Evolutionary conservation across 2,888 invertebrate species (phyloP), one percentile per base, ranked within the genome.

Genomic region (Hirtodrosophila duncani): DNA sequence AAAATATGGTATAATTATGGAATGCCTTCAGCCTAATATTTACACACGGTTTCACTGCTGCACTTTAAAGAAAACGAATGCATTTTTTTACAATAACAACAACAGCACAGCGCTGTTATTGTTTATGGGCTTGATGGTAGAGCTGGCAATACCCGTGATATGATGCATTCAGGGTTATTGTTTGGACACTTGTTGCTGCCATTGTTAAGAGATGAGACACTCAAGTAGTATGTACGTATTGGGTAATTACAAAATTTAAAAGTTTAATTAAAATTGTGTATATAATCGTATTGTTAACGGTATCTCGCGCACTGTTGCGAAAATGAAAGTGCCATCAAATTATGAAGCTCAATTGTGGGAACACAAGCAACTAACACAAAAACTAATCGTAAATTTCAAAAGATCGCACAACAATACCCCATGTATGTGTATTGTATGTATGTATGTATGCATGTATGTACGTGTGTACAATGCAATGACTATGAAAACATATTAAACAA

Each of bases 1-100:
- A 51, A 51, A 51, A 48, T 13, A 24, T 24, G 23, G 20, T 39
- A 39, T 30, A 52, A 38, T 21, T 49, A 20, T 29, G 43, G 43
- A 34, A 10, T 30, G 29, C 34, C 24, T 30, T 48, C 36, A 14
- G 26, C n/a, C 50, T 51, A 11, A 63, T 56, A 62, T 66, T 64
- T 70, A 70, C 70, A 62, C 70, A 70, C 64, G 67, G 64, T 70
- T 70, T 70, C 70, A 64, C 70, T 57, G n/a, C n/a, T n/a, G 51
- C 59, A 50, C 45, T 45, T 46, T n/a, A n/a, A n/a, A n/a, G n/a
- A n/a, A n/a, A n/a, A n/a, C 31, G 58, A 57, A 55, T 57, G 53
- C 48, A 36, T 36, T 56, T 43, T 42, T 43, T 34, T 17, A 24
- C 13, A n/a, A 21, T 9, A 10, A 16, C 14, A 33, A 17, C 17